A percentile compares a stretch with the other conserved stretches of the same genome.
These are phyloP conservation scores for Plutomurus gul DNA, from an alignment of 1,140 invertebrate species.

Conservation along the genomic window DNA sequence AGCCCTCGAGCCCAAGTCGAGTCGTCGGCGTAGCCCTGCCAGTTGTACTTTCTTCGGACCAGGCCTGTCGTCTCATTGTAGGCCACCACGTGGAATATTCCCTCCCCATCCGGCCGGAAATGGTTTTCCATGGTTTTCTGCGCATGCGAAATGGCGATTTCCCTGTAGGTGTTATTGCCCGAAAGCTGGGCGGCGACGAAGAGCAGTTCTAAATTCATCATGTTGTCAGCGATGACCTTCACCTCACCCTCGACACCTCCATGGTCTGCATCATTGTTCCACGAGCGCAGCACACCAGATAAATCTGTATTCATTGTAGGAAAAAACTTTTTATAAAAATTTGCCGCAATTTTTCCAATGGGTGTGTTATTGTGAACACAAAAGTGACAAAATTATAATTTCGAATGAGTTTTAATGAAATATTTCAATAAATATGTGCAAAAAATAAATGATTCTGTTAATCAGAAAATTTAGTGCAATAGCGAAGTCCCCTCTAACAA, in stretches of 20 bases:
- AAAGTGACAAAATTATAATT: no score
- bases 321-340: not conserved
- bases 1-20: constrained; percentile 48
- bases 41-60: constrained; percentile 43
- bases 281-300: constrained; percentile 37
- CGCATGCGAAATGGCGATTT: constrained; percentile 47
- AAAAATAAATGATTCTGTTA: no score
- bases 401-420: no score
- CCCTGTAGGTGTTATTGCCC: constrained; percentile 23
- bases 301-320: constrained; percentile 15
- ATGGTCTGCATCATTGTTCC: constrained; percentile 38
- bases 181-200: constrained; percentile 36
- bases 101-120: constrained; percentile 34
- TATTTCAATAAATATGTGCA: no score
- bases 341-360: no score
- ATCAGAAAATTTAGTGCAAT: no score
- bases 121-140: constrained; percentile 41
- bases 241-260: constrained; percentile 31
- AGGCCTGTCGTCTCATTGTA: constrained; percentile 41
- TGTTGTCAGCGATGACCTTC: constrained; percentile 51
- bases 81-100: constrained; percentile 43
- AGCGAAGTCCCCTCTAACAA: no score
- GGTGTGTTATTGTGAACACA: no score
- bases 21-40: constrained; percentile 38
- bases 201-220: constrained; percentile 51